Percentiles rank a stretch among this genome's conserved stretches.
Evolutionary conservation across 2,797 vertebrate species (phyloP).

Genomic region (Liparis tanakae): DNA sequence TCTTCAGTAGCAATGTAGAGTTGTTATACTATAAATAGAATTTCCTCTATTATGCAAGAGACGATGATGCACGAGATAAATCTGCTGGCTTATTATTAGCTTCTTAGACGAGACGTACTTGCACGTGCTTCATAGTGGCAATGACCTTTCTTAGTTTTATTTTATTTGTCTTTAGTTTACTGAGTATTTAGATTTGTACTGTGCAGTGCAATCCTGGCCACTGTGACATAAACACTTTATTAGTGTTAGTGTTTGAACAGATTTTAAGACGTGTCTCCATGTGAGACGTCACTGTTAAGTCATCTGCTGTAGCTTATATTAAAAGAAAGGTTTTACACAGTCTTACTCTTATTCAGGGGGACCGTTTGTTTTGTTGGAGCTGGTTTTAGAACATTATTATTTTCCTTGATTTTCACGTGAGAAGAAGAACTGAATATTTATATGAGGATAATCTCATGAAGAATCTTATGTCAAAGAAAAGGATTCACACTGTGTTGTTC

Average conservation of each 20-base stretch:
- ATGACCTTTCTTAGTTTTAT: neutral
- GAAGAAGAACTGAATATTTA: conserved; percentile 16
- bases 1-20: neutral
- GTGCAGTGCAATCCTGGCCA: neutral
- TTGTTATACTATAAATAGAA: conserved; percentile 21
- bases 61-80: conserved; percentile 31
- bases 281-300: neutral
- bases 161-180: conserved; percentile 5
- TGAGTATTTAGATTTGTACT: conserved; percentile 5
- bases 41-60: conserved; percentile 17
- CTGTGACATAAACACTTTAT: conserved; percentile 20
- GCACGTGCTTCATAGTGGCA: conserved; percentile 7
- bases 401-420: neutral
- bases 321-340: conserved; percentile 3
- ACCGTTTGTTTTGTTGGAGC: conserved; percentile 1
- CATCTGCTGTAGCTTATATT: conserved; percentile 5
- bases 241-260: conserved; percentile 3
- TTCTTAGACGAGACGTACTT: conserved; percentile 11
- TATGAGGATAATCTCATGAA: neutral
- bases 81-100: conserved; percentile 34
- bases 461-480: neutral
- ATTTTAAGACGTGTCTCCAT: neutral
- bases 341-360: conserved; percentile 13
- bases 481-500: conserved; percentile 14
- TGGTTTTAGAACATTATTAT: conserved; percentile 6